These are phyloP conservation scores for Actenoides lindsayi DNA, from an alignment of 2,113 vertebrate species.

Conservation along the genomic window DNA sequence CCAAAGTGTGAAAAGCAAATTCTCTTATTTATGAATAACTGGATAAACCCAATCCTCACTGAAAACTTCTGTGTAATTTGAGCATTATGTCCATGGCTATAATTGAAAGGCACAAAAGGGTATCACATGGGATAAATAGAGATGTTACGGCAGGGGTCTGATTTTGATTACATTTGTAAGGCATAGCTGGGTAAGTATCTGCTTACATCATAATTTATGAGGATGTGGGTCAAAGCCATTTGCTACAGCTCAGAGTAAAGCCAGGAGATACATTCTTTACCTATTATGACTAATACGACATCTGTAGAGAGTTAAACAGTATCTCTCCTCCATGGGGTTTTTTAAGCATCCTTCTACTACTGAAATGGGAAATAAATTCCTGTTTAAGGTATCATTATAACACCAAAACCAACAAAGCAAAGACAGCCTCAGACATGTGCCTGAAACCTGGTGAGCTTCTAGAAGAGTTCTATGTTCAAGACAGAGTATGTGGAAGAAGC, in stretches of 20 bases:
- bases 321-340: neutral
- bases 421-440: neutral
- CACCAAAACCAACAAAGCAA: neutral
- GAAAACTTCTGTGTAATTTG: neutral
- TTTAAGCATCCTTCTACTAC: neutral
- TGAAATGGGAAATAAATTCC: slow-evolving; percentile 1
- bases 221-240: slow-evolving; percentile 16
- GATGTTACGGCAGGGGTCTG: neutral
- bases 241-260: slow-evolving; percentile 39
- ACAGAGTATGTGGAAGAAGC: neutral
- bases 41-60: neutral
- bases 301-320: slow-evolving; percentile 51
- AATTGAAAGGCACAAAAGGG: neutral
- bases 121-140: slow-evolving; percentile 9
- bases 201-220: slow-evolving; percentile 45
- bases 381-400: neutral
- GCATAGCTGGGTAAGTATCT: neutral
- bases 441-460: neutral
- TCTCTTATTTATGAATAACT: neutral
- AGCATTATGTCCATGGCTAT: neutral
- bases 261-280: slow-evolving; percentile 52
- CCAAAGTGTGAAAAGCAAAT: neutral
- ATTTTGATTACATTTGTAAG: slow-evolving; percentile 24
- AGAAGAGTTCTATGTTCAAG: neutral
- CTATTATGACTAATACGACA: slow-evolving; percentile 56